Conservation (phyloP, 30 jellyfish, hydroid and myxozoan species). For the Clytia hemisphaerica region DNA sequence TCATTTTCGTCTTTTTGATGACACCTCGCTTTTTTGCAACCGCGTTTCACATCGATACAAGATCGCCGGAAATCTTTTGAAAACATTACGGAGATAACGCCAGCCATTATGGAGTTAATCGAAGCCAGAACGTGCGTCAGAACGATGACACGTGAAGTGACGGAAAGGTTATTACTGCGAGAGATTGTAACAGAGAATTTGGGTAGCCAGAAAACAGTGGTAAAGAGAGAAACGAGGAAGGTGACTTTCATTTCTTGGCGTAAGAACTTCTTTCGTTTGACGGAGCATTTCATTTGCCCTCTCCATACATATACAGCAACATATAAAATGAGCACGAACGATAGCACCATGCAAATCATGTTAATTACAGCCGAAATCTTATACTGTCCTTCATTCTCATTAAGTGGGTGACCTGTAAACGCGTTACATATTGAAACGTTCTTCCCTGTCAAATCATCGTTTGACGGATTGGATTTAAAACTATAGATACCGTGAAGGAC, state of each 20-base stretch:
- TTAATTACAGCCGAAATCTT: background rate
- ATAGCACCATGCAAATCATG: background rate
- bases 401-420: background rate
- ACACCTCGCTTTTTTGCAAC: slow-evolving; percentile 10
- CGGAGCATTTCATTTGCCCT: background rate
- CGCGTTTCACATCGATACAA: background rate
- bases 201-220: background rate
- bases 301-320: background rate
- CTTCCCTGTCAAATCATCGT: too few species aligned
- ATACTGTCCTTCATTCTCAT: background rate
- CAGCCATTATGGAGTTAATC: background rate
- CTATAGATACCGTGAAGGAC: background rate
- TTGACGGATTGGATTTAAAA: too few species aligned
- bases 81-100: slow-evolving; percentile 2
- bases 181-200: background rate
- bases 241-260: background rate
- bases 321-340: background rate
- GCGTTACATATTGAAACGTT: slow-evolving; percentile 10
- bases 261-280: background rate
- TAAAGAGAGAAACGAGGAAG: background rate
- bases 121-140: background rate
- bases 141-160: background rate
- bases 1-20: background rate
- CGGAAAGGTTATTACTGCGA: background rate
- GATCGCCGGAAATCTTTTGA: slow-evolving; percentile 24